Percentiles rank a stretch among this genome's conserved stretches.
Evolutionary conservation across 2,113 vertebrate genomes (phyloP).

Genomic region (Ptilorrhoa leucosticta): DNA sequence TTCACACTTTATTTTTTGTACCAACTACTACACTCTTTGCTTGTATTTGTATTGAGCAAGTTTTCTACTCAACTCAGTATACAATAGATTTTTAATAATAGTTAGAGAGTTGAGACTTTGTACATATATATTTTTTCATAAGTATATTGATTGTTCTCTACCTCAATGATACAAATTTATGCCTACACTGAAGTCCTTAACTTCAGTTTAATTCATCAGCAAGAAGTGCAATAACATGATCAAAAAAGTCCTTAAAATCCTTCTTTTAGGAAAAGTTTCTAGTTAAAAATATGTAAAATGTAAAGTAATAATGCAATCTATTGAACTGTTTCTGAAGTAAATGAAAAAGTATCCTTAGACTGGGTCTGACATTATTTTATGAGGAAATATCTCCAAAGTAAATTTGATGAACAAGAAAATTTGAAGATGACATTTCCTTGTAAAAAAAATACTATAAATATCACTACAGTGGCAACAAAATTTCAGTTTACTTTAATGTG

Average conservation of each 20-base stretch:
- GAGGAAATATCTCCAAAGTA: not conserved
- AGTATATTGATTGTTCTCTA: not conserved
- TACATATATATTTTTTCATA: not conserved
- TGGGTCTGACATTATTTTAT: not conserved
- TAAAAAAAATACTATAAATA: not conserved
- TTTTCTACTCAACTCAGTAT: not conserved
- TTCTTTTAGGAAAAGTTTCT: not conserved
- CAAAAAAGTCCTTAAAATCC: not conserved
- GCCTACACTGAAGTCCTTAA: not conserved
- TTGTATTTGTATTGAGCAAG: not conserved
- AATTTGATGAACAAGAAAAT: not conserved
- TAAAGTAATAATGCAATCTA: not conserved
- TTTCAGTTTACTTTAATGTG: not conserved
- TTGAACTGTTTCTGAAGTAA: not conserved
- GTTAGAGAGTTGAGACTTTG: not conserved
- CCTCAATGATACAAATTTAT: not conserved
- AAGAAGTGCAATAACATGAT: not conserved
- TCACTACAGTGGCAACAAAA: not conserved
- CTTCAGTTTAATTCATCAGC: not conserved
- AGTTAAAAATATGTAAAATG: not conserved
- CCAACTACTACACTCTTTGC: not conserved
- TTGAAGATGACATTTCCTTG: not conserved
- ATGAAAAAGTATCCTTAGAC: not conserved
- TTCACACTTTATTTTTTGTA: not conserved
- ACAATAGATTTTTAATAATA: not conserved